Evolutionary conservation across 2,113 vertebrate genomes (phyloP).

Genomic region (Urocolius indicus): DNA sequence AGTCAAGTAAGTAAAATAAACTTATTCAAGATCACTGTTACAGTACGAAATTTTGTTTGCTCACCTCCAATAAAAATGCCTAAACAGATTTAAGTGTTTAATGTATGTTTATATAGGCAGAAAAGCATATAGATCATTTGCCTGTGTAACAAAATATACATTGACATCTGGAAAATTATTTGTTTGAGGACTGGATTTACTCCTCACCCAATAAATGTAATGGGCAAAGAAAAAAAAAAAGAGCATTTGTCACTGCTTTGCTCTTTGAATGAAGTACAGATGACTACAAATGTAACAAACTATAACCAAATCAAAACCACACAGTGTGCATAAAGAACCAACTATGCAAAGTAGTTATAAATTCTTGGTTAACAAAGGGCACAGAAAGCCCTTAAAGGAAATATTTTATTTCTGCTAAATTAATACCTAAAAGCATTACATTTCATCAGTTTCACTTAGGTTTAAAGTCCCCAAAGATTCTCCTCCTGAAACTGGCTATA

Average conservation of each 20-base stretch:
- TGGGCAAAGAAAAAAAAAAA: not conserved
- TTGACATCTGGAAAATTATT: conserved; percentile 37
- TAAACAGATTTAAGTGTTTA: not conserved
- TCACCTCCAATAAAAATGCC: not conserved
- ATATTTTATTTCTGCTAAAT: conserved; percentile 72
- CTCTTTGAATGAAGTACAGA: conserved; percentile 4
- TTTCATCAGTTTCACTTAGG: conserved; percentile 75
- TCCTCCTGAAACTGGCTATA: conserved; percentile 73
- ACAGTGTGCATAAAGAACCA: not conserved
- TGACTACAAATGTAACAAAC: conserved; percentile 39
- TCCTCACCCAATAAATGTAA: conserved; percentile 10
- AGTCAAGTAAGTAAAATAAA: not conserved
- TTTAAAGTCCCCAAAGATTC: conserved; percentile 68
- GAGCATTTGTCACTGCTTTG: not conserved
- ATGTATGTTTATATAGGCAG: not conserved
- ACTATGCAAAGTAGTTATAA: conserved; percentile 39
- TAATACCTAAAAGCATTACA: conserved; percentile 64
- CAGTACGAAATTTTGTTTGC: not conserved
- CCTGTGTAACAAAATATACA: not conserved
- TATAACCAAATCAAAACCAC: conserved; percentile 38
- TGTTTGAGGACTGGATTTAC: conserved; percentile 28
- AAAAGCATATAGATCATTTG: not conserved
- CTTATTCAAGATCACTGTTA: not conserved
- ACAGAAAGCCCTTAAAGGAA: conserved; percentile 60
- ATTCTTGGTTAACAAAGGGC: conserved; percentile 67